Evolutionary conservation across 1,140 invertebrate species (phyloP).

Genomic region (Sitobion miscanthi): DNA sequence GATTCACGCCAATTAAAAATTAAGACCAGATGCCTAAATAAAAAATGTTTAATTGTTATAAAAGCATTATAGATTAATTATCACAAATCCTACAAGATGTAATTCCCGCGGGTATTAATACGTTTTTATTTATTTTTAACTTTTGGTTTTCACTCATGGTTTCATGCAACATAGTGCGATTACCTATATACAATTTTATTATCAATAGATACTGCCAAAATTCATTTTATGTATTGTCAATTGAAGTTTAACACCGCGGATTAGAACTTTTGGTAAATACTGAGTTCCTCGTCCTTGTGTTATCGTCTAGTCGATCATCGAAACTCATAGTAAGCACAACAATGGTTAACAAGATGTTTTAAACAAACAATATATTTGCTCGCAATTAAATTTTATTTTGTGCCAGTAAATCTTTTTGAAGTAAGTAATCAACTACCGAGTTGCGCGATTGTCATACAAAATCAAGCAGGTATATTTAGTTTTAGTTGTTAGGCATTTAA

Average conservation of each 20-base stretch:
- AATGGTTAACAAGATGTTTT: constrained; percentile 7
- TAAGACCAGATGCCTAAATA: neutral
- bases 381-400: constrained; percentile 35
- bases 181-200: neutral
- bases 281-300: neutral
- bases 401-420: constrained; percentile 27
- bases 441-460: constrained; percentile 27
- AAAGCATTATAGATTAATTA: neutral
- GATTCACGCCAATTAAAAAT: neutral
- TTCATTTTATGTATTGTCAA: neutral
- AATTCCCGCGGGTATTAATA: neutral
- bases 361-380: constrained; percentile 13
- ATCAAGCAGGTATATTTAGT: neutral
- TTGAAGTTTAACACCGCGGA: neutral
- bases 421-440: constrained; percentile 38
- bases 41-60: neutral
- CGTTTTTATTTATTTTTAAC: neutral
- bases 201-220: neutral
- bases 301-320: neutral
- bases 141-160: neutral
- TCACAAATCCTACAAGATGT: neutral
- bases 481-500: constrained; percentile 14
- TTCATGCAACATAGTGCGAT: neutral
- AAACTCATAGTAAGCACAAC: neutral
- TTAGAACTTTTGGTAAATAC: neutral